Base-by-base conservation (phyloP, 2,888 invertebrate species). In the Anthophora plumipes region DNA sequence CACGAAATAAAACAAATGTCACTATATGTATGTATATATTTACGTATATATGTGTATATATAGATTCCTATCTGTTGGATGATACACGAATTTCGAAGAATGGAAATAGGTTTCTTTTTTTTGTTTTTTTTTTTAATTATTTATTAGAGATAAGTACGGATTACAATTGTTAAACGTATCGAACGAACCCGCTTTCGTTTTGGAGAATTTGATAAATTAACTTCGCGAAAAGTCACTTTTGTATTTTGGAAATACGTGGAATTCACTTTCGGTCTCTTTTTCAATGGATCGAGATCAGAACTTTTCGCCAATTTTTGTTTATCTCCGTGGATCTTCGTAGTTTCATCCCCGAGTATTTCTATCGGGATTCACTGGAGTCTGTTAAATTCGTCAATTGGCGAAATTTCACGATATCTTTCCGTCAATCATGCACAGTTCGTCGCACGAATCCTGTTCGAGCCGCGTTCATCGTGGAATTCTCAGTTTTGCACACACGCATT, bases 341-440 rank as follows among this genome's bases (percentile, higher is more conserved):
- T 37, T 37, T 52, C 64, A 46, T 54, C n/a, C n/a, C 11, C 7
- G 20, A 8, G 12, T 12, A 11, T 11, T 37, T 22, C 1, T 14
- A 5, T 50, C 1, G n/a, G 20, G 7, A 20, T 20, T 12, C 14
- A 20, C 7, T 12, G 7, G 1, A 0, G 37, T 12, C 6, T 14
- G 1, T n/a, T 31, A 14, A 11, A 31, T 54, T 31, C 12, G 14
- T 3, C 3, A 39, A 46, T 59, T 39, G 20, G n/a, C 52, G 20
- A 55, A 39, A 37, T 14, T 59, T 46, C 25, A 37, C 39, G 66
- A 8, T n/a, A 20, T 17, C 31, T 31, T 14, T 17, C 17, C 11
- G 46, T 17, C 14, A 17, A 17, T 14, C 43, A 14, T 6, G 22
- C 64, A 64, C 59, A 20, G 60, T 60, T 76, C 66, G 71, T 60